Percentiles rank a stretch among this genome's conserved stretches.
phyloP scores from a whole-genome alignment of 2,888 invertebrate species.

The Leucophora obtusa region DNA sequence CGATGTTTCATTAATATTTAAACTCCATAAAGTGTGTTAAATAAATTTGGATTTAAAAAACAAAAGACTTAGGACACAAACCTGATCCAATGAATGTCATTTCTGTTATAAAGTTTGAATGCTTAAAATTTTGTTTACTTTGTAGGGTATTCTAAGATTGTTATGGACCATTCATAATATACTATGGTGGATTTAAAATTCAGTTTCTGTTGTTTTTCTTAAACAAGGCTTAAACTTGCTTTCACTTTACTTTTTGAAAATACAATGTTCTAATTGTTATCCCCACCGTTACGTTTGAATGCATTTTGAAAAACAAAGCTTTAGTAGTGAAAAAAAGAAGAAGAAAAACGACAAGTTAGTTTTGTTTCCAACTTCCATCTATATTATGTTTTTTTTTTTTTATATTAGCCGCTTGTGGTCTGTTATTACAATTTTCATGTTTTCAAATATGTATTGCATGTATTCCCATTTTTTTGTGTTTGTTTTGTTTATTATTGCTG shows the following conservation, averaged over 20 bases:
- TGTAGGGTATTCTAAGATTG: too few species aligned
- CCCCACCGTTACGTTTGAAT: slow-evolving; percentile 62
- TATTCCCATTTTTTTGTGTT: slow-evolving; percentile 6
- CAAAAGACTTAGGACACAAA: too few species aligned
- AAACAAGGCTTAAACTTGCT: slow-evolving; percentile 24
- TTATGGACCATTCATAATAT: too few species aligned
- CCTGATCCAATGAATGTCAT: too few species aligned
- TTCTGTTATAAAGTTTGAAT: too few species aligned
- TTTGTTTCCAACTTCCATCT: neutral
- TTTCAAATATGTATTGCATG: slow-evolving; percentile 57
- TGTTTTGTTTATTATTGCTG: slow-evolving; percentile 6
- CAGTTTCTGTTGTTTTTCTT: too few species aligned
- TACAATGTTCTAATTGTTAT: slow-evolving; percentile 62
- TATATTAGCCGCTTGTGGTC: slow-evolving; percentile 44
- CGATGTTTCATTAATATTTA: too few species aligned
- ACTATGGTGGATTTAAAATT: too few species aligned
- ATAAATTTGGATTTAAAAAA: too few species aligned
- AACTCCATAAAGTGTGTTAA: too few species aligned
- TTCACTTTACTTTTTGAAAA: slow-evolving; percentile 46
- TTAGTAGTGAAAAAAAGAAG: neutral
- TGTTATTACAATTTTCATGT: slow-evolving; percentile 62
- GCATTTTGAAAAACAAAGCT: slow-evolving; percentile 29
- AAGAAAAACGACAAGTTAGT: slow-evolving; percentile 15
- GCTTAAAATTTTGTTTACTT: too few species aligned
- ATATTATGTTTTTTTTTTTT: slow-evolving; percentile 31